Base-by-base conservation (phyloP, 2,888 invertebrate species). In the Ceraclea dissimilis region DNA sequence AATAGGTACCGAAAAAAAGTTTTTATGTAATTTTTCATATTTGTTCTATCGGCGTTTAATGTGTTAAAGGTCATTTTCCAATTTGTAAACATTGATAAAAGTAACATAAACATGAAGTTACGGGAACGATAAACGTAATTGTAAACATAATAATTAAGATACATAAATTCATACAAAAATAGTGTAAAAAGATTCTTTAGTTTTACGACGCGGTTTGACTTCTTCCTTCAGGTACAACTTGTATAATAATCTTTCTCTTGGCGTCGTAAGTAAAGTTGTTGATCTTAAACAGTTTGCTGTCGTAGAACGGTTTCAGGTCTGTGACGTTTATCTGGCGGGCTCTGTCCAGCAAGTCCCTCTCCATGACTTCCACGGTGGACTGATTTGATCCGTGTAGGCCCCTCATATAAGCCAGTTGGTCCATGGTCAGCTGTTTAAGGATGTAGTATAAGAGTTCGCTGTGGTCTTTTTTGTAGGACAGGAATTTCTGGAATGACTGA, bases 381-480 rank as follows among this genome's bases (percentile, higher is more conserved):
- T 85, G 81, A 0, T 79, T 78, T 49, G 82, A 81, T 52, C 87
- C 86, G 64, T 82, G 82, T 4, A 83, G 68, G 52, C 84, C 82
- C 62, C 87, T 77, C 76, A 90, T 84, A 70, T 91, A 96, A 0
- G 90, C 84, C 56, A 94, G 75, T 68, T 95, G 93, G 71, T 98
- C 97, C 68, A 92, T 83, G 0, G 93, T 86, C 57, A 99, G 80
- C 68, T 98, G 96, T 19, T 95, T 88, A 52, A 99, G 79, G 63
- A 98, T 88, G 73, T 95, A 99, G 74, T 96, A 91, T 0, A 99
- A 76, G 20, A 99, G 79, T 69, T 99, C 98, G 66, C 94, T 92
- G 78, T 96, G 93, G 72, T 99, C 97, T 67, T 93, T 90, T 69
- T 93, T 93, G 81, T 88, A 98, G 0, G 90, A 79, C 49, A 99